These are phyloP conservation scores for Doris montereyensis DNA, from an alignment of 2,888 invertebrate species.

Conservation along the genomic window DNA sequence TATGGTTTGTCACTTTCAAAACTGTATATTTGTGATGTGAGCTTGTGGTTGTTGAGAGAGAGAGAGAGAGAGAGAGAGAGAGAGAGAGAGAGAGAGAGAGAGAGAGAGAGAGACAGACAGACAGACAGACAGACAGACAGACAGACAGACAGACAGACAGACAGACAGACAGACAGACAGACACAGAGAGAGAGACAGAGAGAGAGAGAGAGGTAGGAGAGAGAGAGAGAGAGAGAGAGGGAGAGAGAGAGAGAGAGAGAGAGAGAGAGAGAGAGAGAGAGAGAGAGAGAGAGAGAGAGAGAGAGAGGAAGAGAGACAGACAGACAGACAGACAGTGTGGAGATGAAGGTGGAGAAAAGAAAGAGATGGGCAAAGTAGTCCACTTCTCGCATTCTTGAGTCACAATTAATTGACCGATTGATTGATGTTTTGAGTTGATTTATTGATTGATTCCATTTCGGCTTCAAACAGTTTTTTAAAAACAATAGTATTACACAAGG, in stretches of 20 bases:
- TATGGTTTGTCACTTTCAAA: no score
- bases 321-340: conserved; percentile 25
- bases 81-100: background rate
- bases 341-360: background rate
- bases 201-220: background rate
- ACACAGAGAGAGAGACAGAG: background rate
- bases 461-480: no score
- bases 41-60: no score
- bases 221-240: background rate
- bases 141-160: background rate
- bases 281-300: conserved; percentile 4
- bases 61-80: no score
- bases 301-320: conserved; percentile 21
- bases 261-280: conserved; percentile 17
- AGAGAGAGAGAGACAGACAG: background rate
- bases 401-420: no score
- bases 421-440: no score
- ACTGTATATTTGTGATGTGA: no score
- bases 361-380: background rate
- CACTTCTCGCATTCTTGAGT: no score
- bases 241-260: conserved; percentile 8
- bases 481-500: no score
- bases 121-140: background rate
- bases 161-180: background rate
- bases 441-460: no score